These are phyloP conservation scores for Myodes glareolus DNA, from an alignment of 2,113 vertebrate genomes.

Conservation along the genomic window DNA sequence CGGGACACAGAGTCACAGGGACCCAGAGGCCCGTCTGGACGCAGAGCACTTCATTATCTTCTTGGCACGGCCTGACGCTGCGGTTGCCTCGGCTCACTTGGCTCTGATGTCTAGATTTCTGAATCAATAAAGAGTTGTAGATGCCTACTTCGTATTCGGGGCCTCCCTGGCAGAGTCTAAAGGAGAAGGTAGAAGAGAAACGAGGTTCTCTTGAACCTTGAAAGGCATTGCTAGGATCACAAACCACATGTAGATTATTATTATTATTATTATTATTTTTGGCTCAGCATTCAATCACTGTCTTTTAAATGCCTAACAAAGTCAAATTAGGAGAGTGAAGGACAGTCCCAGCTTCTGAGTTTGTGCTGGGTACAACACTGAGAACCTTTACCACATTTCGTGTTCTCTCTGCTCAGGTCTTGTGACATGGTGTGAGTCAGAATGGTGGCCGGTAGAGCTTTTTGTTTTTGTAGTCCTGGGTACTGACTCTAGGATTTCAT, in stretches of 20 bases:
- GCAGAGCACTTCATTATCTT: conserved; percentile 66
- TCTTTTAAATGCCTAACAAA: not conserved
- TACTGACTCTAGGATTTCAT: not conserved
- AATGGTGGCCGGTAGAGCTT: not conserved
- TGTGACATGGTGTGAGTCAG: not conserved
- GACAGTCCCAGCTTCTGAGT: not conserved
- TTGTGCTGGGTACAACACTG: not conserved
- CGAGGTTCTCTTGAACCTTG: conserved; percentile 7
- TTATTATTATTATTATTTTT: too few species aligned
- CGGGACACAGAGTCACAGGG: not conserved
- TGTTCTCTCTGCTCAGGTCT: not conserved
- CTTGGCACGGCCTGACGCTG: conserved; percentile 36
- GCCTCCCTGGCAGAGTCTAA: conserved; percentile 34
- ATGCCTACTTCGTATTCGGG: not conserved
- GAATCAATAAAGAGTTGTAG: conserved; percentile 78
- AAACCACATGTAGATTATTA: accelerated
- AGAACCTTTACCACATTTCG: not conserved
- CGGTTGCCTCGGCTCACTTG: conserved; percentile 61
- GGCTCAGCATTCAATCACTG: not conserved
- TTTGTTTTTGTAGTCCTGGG: not conserved
- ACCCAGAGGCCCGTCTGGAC: conserved; percentile 18
- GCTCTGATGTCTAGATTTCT: conserved; percentile 60
- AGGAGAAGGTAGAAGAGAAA: not conserved
- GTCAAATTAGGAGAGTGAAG: not conserved
- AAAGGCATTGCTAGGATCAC: not conserved